Percentiles rank a stretch among this genome's conserved stretches.
Conservation (phyloP, 1,140 invertebrate genomes). For the Druon quercuslanigerum region DNA sequence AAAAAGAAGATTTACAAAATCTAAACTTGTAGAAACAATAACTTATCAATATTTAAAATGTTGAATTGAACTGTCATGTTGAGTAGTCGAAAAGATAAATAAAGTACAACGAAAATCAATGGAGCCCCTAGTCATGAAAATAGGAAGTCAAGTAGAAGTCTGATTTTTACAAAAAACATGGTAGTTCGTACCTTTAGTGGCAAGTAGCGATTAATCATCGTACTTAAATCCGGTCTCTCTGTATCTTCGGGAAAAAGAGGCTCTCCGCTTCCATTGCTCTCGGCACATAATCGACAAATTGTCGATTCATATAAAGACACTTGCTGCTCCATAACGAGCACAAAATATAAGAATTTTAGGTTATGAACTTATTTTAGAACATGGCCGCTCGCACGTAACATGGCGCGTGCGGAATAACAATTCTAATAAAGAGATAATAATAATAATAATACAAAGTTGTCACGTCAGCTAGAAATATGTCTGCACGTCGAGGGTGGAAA, state of each 20-base stretch:
- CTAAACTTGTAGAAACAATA: neutral
- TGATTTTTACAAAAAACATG: constrained; percentile 44
- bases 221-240: constrained; percentile 78
- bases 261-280: constrained; percentile 82
- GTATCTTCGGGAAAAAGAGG: constrained; percentile 78
- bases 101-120: constrained; percentile 63
- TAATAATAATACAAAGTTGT: too few relatives aligned
- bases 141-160: constrained; percentile 81
- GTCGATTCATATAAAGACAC: constrained; percentile 79
- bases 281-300: constrained; percentile 83
- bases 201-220: constrained; percentile 82
- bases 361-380: too few relatives aligned
- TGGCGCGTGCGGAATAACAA: too few relatives aligned
- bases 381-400: too few relatives aligned
- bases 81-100: constrained; percentile 19
- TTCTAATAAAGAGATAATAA: too few relatives aligned
- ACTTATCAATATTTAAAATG: neutral
- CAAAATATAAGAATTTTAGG: neutral
- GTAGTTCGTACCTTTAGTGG: constrained; percentile 80
- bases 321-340: constrained; percentile 61
- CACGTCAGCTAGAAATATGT: too few relatives aligned
- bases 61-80: neutral
- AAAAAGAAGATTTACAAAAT: neutral
- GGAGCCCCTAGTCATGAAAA: constrained; percentile 60
- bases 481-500: too few relatives aligned